Evolutionary conservation across 2,113 vertebrate species (phyloP), one percentile per base, ranked within the genome.

Genomic region (Salvelinus sp.): DNA sequence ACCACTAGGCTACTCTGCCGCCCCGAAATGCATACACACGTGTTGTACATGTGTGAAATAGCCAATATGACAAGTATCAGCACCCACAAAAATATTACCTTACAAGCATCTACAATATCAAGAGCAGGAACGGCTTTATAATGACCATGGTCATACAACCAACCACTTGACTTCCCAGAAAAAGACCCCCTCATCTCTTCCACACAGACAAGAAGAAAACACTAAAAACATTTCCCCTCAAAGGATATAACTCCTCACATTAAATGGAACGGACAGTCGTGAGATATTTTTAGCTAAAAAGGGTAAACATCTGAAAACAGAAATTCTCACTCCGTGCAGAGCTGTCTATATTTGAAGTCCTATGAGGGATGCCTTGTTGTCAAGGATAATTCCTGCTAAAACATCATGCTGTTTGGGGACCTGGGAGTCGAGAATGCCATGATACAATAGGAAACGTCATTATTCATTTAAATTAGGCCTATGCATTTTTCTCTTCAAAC

Each of bases 301-400:
- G 77, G 16, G 77, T 76, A 76, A 25, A 47, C 33, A 54, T 14
- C 16, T 54, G 50, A 22, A 73, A 38, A 73, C 9, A 44, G 9
- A 30, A 25, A 38, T 20, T 76, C 72, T 72, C 76, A 68, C 73
- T 25, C 65, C 28, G 28, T 38, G 16, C 28, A 18, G 77, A 48
- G 83, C 81, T 80, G 82, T 88, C 76, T 66, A 69, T 75, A 63
- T 88, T 86, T 88, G 84, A 87, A 83, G 83, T 84, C 76, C 73
- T 75, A 3, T 69, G 78, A 83, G 77, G 81, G 88, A 88, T 79
- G 80, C 87, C 86, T 84, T 90, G 88, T 81, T 88, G 84, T 87
- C 85, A 86, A 90, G 83, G 85, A 86, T 87, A 87, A 87, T 87
- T 86, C 5, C 0, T 75, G 6, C 64, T 57, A 54, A 69, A 76